These are phyloP conservation scores for Hippoglossus stenolepis DNA, from an alignment of 2,113 vertebrate genomes.

Conservation along the genomic window DNA sequence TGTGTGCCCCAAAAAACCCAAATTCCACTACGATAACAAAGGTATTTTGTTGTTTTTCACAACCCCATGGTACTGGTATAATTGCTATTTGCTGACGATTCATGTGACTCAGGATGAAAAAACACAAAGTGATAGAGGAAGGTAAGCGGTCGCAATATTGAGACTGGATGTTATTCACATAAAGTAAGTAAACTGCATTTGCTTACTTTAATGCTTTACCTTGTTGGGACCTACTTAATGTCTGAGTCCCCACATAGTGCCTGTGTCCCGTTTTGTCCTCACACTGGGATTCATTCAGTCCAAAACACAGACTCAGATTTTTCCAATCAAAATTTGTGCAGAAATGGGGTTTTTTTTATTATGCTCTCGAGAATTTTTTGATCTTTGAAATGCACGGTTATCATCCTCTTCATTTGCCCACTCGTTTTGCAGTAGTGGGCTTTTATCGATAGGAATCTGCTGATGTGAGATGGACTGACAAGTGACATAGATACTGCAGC, in stretches of 20 bases:
- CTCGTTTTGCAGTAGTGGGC: too few relatives aligned
- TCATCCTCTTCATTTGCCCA: too few relatives aligned
- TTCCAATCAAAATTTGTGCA: neutral
- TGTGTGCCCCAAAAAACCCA: neutral
- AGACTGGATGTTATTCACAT: too few relatives aligned
- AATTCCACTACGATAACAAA: neutral
- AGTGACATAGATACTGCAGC: neutral
- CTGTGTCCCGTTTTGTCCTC: neutral
- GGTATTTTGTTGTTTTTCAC: constrained; percentile 2
- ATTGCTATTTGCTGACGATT: constrained; percentile 6
- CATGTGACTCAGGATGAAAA: constrained; percentile 15
- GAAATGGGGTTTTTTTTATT: neutral
- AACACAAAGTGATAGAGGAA: constrained; percentile 11
- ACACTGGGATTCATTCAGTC: neutral
- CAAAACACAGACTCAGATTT: neutral
- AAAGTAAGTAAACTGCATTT: too few relatives aligned
- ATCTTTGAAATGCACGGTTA: too few relatives aligned
- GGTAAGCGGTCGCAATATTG: too few relatives aligned
- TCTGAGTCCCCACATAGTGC: constrained; percentile 3
- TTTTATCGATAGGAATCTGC: neutral
- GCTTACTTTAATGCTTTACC: too few relatives aligned
- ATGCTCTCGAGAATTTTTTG: neutral
- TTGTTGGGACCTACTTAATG: neutral
- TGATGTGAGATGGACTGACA: neutral
- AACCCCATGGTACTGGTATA: neutral